phyloP scores from a whole-genome alignment of 2,888 invertebrate genomes.

The Frankliniella intonsa region DNA sequence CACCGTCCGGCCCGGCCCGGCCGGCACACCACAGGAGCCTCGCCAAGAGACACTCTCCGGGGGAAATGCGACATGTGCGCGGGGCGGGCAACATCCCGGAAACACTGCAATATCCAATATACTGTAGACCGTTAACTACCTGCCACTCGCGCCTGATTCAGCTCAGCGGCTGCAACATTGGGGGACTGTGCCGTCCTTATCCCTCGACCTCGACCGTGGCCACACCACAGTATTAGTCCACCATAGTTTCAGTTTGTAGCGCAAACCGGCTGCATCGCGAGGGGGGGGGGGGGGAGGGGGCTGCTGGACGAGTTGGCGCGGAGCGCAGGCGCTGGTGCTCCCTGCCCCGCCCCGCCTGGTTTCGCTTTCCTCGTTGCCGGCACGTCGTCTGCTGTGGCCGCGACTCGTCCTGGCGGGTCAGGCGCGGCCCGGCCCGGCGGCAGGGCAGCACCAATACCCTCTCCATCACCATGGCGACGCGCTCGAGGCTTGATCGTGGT shows the following conservation, averaged over 20 bases:
- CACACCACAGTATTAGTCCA: neutral
- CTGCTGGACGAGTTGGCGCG: neutral
- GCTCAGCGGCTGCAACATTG: neutral
- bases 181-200: neutral
- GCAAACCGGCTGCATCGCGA: neutral
- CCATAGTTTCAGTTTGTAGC: neutral
- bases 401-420: neutral
- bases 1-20: neutral
- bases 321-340: neutral
- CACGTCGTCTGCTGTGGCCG: neutral
- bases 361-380: neutral
- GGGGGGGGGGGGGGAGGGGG: neutral
- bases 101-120: no score
- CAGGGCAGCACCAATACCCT: neutral
- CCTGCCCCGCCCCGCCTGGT: neutral
- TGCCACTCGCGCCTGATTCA: no score
- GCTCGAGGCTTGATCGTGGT: neutral
- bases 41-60: neutral
- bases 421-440: neutral
- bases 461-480: neutral
- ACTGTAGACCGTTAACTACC: no score
- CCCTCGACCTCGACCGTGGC: neutral
- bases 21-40: neutral
- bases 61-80: no score
- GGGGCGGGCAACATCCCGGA: no score